phyloP scores from a whole-genome alignment of 2,888 invertebrate species.

The Eulithis prunata region DNA sequence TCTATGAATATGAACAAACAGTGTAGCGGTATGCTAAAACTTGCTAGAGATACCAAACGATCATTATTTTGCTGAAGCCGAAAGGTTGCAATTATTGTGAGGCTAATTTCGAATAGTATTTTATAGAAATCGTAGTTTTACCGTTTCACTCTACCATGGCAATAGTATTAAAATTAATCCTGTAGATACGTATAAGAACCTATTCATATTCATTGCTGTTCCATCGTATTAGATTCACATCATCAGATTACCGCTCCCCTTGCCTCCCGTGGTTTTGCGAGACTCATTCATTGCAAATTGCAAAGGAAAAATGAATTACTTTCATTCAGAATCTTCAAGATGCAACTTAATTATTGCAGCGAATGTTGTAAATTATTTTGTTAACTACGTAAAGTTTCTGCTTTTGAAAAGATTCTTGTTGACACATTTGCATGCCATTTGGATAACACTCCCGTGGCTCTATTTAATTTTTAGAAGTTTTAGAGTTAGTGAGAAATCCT shows the following conservation, averaged over 20 bases:
- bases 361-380: constrained; percentile 3
- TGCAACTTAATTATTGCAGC: constrained; percentile 22
- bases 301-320: constrained; percentile 43
- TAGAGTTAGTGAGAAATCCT: no score
- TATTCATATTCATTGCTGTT: constrained; percentile 34
- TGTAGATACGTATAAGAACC: neutral
- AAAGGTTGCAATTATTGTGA: no score
- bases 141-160: neutral
- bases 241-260: constrained; percentile 43
- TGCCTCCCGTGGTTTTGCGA: constrained; percentile 36
- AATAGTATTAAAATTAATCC: constrained; percentile 25
- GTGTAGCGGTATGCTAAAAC: neutral
- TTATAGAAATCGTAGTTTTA: no score
- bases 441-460: no score
- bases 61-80: no score
- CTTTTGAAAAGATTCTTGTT: no score
- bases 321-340: constrained; percentile 36
- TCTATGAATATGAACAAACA: neutral
- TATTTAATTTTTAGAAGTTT: no score
- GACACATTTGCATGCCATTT: no score
- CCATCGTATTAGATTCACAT: constrained; percentile 46
- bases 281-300: constrained; percentile 33
- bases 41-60: no score
- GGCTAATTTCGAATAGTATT: no score
- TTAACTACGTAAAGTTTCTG: no score